These are phyloP conservation scores for Zeuzera pyrina DNA, from an alignment of 2,888 invertebrate species.

Conservation along the genomic window DNA sequence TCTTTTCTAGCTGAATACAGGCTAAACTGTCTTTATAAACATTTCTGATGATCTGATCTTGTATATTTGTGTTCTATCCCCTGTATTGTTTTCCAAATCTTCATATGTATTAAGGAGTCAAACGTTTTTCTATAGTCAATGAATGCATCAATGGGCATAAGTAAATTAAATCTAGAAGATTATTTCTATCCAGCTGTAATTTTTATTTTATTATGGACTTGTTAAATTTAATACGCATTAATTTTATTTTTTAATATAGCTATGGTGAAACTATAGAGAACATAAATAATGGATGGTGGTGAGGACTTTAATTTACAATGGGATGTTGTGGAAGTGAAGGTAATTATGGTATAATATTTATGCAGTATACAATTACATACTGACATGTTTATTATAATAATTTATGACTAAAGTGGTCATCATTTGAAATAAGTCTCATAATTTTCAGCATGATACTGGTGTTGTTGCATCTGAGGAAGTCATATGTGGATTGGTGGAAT, in stretches of 20 bases:
- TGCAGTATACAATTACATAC: constrained; percentile 6
- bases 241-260: not conserved
- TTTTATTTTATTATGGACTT: not conserved
- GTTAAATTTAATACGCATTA: not conserved
- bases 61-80: not conserved
- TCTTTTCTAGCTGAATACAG: too few species aligned
- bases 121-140: too few species aligned
- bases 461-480: constrained; percentile 37
- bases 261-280: not conserved
- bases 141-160: too few species aligned
- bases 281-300: constrained; percentile 34
- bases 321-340: constrained; percentile 37
- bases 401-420: constrained; percentile 10
- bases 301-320: constrained; percentile 58
- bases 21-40: too few species aligned
- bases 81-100: too few species aligned
- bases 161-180: too few species aligned
- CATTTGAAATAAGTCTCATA: too few species aligned
- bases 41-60: too few species aligned
- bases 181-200: too few species aligned
- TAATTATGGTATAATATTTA: constrained; percentile 5
- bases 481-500: constrained; percentile 44
- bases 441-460: constrained; percentile 40
- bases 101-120: too few species aligned
- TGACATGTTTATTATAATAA: constrained; percentile 9